These are phyloP conservation scores for Morpho deidamia DNA, from an alignment of 2,888 invertebrate species.

Conservation along the genomic window DNA sequence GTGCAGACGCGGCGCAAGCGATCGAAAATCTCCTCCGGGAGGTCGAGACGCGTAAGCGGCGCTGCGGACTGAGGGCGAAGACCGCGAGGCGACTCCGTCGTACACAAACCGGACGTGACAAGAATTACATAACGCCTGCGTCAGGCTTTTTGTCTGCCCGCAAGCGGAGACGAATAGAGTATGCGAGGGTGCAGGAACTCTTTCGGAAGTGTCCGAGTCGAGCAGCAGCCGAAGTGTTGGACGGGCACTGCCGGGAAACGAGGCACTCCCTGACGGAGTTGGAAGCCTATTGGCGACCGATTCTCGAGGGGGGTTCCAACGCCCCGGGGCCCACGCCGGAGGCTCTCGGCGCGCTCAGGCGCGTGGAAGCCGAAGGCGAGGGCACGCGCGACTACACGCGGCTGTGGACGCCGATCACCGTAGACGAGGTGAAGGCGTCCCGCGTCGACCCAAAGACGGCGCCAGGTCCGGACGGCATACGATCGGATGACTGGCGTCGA, in stretches of 20 bases:
- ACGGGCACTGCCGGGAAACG: slow-evolving; percentile 16
- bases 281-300: slow-evolving; percentile 25
- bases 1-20: background rate
- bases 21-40: slow-evolving; percentile 2
- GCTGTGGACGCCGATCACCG: slow-evolving; percentile 19
- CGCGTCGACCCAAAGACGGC: slow-evolving; percentile 15
- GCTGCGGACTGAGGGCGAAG: slow-evolving; percentile 1
- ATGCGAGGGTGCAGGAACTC: slow-evolving; percentile 23
- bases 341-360: background rate
- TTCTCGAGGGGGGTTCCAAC: slow-evolving; percentile 19
- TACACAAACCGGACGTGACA: background rate
- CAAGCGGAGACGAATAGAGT: slow-evolving; percentile 19
- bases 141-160: slow-evolving; percentile 1
- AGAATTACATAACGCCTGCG: background rate
- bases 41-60: background rate
- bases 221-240: slow-evolving; percentile 23
- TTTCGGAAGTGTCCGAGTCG: slow-evolving; percentile 17
- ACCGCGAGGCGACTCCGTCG: background rate
- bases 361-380: slow-evolving; percentile 1
- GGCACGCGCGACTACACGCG: slow-evolving; percentile 1
- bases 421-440: slow-evolving; percentile 20
- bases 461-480: slow-evolving; percentile 30
- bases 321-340: slow-evolving; percentile 11
- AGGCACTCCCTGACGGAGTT: slow-evolving; percentile 17
- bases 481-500: slow-evolving; percentile 18